A percentile compares a stretch with the other conserved stretches of the same genome.
Evolutionary conservation across 1,140 invertebrate genomes (phyloP).

Genomic region (Leptinotarsa defecta): DNA sequence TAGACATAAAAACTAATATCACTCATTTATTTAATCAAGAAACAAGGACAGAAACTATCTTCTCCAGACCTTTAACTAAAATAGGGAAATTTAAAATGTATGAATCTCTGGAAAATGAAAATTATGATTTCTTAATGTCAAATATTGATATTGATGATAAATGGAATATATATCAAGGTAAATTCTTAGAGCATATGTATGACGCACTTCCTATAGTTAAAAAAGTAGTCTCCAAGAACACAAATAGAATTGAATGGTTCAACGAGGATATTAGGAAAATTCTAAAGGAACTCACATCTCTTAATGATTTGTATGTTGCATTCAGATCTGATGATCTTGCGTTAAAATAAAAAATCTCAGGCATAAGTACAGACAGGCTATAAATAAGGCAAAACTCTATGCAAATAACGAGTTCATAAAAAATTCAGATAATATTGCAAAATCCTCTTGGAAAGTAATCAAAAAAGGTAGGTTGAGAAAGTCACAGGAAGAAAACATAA

Average conservation of each 20-base stretch:
- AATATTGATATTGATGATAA: too few relatives aligned
- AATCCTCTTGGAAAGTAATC: not conserved
- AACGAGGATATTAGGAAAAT: too few relatives aligned
- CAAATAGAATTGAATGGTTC: too few relatives aligned
- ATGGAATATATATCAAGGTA: not conserved
- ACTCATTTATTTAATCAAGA: not conserved
- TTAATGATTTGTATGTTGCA: not conserved
- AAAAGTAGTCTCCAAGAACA: too few relatives aligned
- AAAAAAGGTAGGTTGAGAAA: not conserved
- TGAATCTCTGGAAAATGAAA: too few relatives aligned
- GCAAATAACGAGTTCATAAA: not conserved
- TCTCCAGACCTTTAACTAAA: not conserved
- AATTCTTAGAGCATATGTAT: not conserved
- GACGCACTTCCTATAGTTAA: not conserved
- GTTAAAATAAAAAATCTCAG: not conserved
- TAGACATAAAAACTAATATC: too few relatives aligned
- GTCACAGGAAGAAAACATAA: too few relatives aligned
- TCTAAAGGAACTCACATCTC: not conserved
- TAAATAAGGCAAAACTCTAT: not conserved
- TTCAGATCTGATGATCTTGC: not conserved
- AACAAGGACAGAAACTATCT: not conserved
- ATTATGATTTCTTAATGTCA: too few relatives aligned
- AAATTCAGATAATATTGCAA: not conserved
- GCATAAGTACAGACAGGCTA: not conserved
- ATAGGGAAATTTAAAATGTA: not conserved